These are phyloP conservation scores for Lordiphosa mommai DNA, from an alignment of 1,140 invertebrate species.

Conservation along the genomic window DNA sequence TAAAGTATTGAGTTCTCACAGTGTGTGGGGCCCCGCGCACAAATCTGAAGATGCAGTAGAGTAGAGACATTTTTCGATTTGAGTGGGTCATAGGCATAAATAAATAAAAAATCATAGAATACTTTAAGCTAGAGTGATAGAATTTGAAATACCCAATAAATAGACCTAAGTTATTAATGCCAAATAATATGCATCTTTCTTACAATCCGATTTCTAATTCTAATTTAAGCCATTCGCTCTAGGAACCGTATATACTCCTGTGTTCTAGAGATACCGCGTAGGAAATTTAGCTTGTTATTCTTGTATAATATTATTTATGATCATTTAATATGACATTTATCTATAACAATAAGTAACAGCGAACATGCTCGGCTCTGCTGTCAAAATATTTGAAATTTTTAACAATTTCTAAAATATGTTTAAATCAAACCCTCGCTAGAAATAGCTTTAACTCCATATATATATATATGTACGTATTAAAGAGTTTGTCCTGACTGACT, in stretches of 20 bases:
- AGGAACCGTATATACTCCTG: slow-evolving; percentile 5
- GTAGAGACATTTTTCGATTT: slow-evolving; percentile 33
- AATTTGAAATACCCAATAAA: slow-evolving; percentile 16
- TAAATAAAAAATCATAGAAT: slow-evolving; percentile 17
- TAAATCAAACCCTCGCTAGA: slow-evolving; percentile 10
- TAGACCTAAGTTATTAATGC: too few species aligned
- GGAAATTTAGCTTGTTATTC: neutral
- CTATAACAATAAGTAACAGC: slow-evolving; percentile 43
- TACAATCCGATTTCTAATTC: too few species aligned
- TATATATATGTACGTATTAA: too few species aligned
- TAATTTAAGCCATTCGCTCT: too few species aligned
- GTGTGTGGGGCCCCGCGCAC: slow-evolving; percentile 26
- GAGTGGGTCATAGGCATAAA: slow-evolving; percentile 51
- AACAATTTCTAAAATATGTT: slow-evolving; percentile 40
- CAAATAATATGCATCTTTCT: too few species aligned
- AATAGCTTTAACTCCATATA: too few species aligned
- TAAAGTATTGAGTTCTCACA: slow-evolving; percentile 42
- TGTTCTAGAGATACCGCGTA: too few species aligned
- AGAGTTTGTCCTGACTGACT: too few species aligned
- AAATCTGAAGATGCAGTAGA: slow-evolving; percentile 23
- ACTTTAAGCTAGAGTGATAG: slow-evolving; percentile 4
- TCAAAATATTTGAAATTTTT: slow-evolving; percentile 42
- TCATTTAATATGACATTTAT: slow-evolving; percentile 59
- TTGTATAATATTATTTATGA: slow-evolving; percentile 58
- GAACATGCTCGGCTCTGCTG: slow-evolving; percentile 14